Evolutionary conservation across 2,888 invertebrate species (phyloP), one percentile per base, ranked within the genome.

Genomic region (Conomelus anceps): DNA sequence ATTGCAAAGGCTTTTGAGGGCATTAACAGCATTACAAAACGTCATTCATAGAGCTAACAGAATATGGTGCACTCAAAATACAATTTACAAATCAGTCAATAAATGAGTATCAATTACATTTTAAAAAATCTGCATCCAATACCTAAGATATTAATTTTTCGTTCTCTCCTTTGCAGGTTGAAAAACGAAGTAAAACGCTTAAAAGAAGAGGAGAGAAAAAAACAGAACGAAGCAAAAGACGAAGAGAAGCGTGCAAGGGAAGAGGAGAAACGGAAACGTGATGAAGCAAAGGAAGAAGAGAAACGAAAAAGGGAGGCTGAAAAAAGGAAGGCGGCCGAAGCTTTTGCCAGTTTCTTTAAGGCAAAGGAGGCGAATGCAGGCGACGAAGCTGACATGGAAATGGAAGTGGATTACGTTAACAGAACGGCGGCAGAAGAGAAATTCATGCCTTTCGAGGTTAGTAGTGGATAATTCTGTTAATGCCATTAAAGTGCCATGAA

Each of bases 291-390:
- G 85, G 90, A 90, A 86, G 90, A 91, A 89, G 91, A 90, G 88
- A 89, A 91, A 87, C 89, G 89, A 88, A 90, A 90, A 89, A 89
- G 90, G 86, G 89, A 89, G 24, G 90, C 90, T 86, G 91, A 91
- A 85, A 89, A 89, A 63, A 89, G 89, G 84, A 90, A 91, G 85
- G 90, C 88, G 22, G 88, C 87, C 23, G 90, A 90, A 90, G 91
- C 90, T 9, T 98, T 98, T 92, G 96, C 95, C 0, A 97, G 96
- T 92, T 98, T 98, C 93, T 98, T 98, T 93, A 90, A 90, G 90
- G 90, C 89, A 84, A 90, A 91, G 85, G 89, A 87, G 84, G 88
- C 89, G 88, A 86, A 88, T 84, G 88, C 90, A 90, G 87, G 84
- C 22, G 63, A 90, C 90, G 88, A 90, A 91, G 89, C 89, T 89